Percentiles rank a stretch among this genome's conserved stretches.
Evolutionary conservation across 1,140 invertebrate species (phyloP).

Genomic region (Aphelinus certus): DNA sequence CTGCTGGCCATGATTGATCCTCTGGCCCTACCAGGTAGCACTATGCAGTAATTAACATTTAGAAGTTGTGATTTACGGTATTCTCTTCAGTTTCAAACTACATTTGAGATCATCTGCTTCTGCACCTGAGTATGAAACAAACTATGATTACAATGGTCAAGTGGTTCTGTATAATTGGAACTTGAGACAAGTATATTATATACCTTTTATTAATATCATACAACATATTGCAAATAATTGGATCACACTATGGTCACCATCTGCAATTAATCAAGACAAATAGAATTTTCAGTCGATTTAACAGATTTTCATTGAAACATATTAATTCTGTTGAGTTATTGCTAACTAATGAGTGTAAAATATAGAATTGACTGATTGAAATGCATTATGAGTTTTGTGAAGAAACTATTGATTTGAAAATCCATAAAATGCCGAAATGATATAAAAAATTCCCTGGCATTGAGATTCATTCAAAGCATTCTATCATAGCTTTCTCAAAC

Average conservation of each 20-base stretch:
- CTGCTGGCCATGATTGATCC: constrained; percentile 64
- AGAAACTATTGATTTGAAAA: too few species aligned
- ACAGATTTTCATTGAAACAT: too few species aligned
- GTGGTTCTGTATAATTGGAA: too few species aligned
- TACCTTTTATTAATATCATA: constrained; percentile 52
- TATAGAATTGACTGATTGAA: too few species aligned
- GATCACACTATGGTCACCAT: constrained; percentile 52
- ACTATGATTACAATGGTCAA: too few species aligned
- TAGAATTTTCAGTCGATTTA: background rate
- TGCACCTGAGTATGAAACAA: constrained; percentile 45
- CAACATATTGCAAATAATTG: constrained; percentile 52
- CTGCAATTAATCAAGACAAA: constrained; percentile 42
- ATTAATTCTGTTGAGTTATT: too few species aligned
- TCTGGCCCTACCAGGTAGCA: constrained; percentile 56
- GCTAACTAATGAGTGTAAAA: too few species aligned
- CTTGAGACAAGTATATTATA: background rate
- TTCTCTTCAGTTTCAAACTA: constrained; percentile 48
- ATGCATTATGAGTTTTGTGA: too few species aligned
- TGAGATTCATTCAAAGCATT: background rate
- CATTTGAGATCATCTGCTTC: constrained; percentile 62
- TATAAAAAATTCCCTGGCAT: constrained; percentile 29
- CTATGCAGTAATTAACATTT: constrained; percentile 61
- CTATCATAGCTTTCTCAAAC: background rate
- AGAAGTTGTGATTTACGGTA: constrained; percentile 51
- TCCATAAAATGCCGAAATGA: too few species aligned